Evolutionary conservation across 2,113 vertebrate species (phyloP), one percentile per base, ranked within the genome.

Genomic region (Corythornis madagascariensis): DNA sequence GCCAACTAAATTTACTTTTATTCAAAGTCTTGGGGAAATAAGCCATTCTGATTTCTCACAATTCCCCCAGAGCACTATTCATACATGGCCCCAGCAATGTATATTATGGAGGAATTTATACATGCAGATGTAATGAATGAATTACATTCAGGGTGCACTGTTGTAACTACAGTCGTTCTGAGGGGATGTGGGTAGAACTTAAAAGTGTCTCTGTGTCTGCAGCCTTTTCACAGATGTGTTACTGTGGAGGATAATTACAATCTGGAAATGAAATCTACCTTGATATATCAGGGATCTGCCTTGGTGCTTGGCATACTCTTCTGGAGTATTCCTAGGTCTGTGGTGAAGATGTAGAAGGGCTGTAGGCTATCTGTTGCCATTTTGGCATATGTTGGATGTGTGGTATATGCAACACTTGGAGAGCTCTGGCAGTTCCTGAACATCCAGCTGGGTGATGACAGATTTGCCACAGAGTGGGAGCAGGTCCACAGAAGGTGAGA

Each of bases 371-470:
- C 15, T 2, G 1, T 35, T 67, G 18, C 31, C 15, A 13, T 19
- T 3, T 6, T 16, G n/a, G 28, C 3, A 2, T 0, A 0, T 10
- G 55, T 21, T 33, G 20, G 40, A 45, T 0, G 1, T 38, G 22
- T 13, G 10, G 25, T 42, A 25, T 12, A n/a, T 59, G 14, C 25
- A 21, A 9, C 17, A 24, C 43, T 70, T 3, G 1, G 35, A 42
- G n/a, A 29, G 18, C 50, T 61, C 35, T 57, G 24, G 13, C 17
- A 28, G 28, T n/a, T 77, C 25, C 40, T 33, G n/a, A 57, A 53
- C 50, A 52, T 22, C 24, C n/a, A 26, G 9, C 13, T 78, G 53
- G 24, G 15, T 40, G 47, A 33, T 25, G n/a, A 61, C 9, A 29
- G 21, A 35, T n/a, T 40, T 90, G 47, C 31, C 50, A 55, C 43